phyloP scores from a whole-genome alignment of 1,140 invertebrate genomes.

The Neodiprion lecontei region DNA sequence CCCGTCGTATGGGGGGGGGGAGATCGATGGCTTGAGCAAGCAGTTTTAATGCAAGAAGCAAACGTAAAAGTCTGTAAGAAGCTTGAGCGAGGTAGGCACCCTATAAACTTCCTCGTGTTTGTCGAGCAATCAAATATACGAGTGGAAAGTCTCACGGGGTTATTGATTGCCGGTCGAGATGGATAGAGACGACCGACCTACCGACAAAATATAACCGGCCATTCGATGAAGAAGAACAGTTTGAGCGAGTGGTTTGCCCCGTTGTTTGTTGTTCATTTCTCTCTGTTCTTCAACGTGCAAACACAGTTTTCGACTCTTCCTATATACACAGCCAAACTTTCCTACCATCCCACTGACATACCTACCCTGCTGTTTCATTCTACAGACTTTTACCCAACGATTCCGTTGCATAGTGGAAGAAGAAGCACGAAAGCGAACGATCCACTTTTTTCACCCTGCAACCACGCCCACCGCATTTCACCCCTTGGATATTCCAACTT shows the following conservation, averaged over 20 bases:
- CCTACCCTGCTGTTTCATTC: no score
- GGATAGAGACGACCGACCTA: slow-evolving; percentile 14
- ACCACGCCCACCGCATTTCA: no score
- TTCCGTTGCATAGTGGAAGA: no score
- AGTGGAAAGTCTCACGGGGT: slow-evolving; percentile 56
- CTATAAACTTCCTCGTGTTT: slow-evolving; percentile 60
- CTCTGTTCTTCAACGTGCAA: slow-evolving; percentile 49
- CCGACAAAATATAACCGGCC: slow-evolving; percentile 28
- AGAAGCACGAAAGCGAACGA: no score
- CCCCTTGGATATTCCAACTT: no score
- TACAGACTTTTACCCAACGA: no score
- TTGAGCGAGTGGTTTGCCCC: slow-evolving; percentile 38
- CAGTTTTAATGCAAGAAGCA: slow-evolving; percentile 15
- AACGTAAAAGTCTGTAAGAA: slow-evolving; percentile 14
- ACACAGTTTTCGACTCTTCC: slow-evolving; percentile 42
- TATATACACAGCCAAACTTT: no score
- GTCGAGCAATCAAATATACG: slow-evolving; percentile 61
- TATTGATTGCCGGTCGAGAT: slow-evolving; percentile 45
- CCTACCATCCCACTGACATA: no score
- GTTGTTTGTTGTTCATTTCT: slow-evolving; percentile 51
- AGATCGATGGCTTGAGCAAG: slow-evolving; percentile 8
- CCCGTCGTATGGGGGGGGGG: neutral
- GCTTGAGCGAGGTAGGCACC: slow-evolving; percentile 30
- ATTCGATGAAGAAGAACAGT: slow-evolving; percentile 41
- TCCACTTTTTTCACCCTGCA: no score